A percentile compares a stretch with the other conserved stretches of the same genome.
phyloP scores from a whole-genome alignment of 2,797 vertebrate species.

The Sebastes vulpes region DNA sequence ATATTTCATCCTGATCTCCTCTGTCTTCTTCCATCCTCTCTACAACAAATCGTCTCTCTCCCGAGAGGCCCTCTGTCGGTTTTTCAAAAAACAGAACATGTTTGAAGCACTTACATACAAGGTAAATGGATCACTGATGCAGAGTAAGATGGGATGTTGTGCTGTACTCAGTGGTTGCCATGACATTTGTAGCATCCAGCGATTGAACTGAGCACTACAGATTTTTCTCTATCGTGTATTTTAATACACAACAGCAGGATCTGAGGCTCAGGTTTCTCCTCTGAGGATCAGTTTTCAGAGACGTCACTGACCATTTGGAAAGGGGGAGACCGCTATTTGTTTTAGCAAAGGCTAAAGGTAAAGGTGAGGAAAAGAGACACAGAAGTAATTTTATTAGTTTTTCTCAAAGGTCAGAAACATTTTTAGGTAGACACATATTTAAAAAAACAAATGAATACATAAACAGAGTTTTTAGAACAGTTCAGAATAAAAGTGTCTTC shows the following conservation, averaged over 20 bases:
- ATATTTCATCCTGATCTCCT: slow-evolving; percentile 35
- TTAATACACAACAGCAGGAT: neutral
- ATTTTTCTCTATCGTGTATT: neutral
- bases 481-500: too few relatives aligned
- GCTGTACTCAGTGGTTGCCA: slow-evolving; percentile 1
- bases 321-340: neutral
- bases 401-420: neutral
- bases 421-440: too few relatives aligned
- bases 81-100: neutral
- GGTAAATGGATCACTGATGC: slow-evolving; percentile 19
- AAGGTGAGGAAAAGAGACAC: neutral
- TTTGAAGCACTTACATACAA: neutral
- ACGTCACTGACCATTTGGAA: neutral
- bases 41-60: neutral
- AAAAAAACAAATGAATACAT: too few relatives aligned
- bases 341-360: neutral
- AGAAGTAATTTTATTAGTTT: neutral
- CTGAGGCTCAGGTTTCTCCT: neutral
- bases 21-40: slow-evolving; percentile 19
- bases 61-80: slow-evolving; percentile 3
- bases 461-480: too few relatives aligned
- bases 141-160: neutral
- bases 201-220: neutral
- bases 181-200: slow-evolving; percentile 20
- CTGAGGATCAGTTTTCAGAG: neutral